phyloP scores from a whole-genome alignment of 2,888 invertebrate genomes.

The Hermodice carunculata region DNA sequence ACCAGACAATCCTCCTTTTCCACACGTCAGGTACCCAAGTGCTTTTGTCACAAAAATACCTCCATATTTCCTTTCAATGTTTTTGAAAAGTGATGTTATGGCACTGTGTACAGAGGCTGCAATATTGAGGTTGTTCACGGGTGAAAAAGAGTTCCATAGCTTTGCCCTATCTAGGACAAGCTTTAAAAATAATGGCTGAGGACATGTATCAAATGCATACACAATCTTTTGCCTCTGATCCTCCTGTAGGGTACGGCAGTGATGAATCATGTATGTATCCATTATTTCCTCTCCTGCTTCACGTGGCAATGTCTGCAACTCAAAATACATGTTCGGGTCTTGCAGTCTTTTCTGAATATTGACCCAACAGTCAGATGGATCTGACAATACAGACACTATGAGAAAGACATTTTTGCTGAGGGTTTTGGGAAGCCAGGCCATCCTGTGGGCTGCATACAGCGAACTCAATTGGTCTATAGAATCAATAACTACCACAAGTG shows the following conservation, averaged over 20 bases:
- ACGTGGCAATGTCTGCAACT: constrained; percentile 25
- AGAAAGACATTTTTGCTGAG: constrained; percentile 32
- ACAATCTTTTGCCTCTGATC: constrained; percentile 32
- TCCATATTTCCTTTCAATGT: constrained; percentile 41
- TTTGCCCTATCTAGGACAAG: constrained; percentile 38
- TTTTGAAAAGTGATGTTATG: constrained; percentile 37
- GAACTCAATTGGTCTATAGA: constrained; percentile 39
- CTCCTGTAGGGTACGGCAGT: constrained; percentile 19
- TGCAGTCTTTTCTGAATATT: constrained; percentile 15
- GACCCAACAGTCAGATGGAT: constrained; percentile 12
- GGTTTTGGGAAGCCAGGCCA: constrained; percentile 37
- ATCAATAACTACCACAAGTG: constrained; percentile 38
- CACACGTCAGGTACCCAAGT: constrained; percentile 43
- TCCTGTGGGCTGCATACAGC: constrained; percentile 24
- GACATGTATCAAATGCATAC: constrained; percentile 23
- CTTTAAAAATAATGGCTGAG: constrained; percentile 45
- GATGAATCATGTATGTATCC: constrained; percentile 13
- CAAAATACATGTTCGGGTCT: constrained; percentile 12
- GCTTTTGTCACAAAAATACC: constrained; percentile 33
- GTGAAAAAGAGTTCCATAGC: constrained; percentile 39
- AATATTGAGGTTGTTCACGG: constrained; percentile 10
- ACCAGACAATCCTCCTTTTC: constrained; percentile 36
- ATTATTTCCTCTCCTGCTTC: constrained; percentile 31
- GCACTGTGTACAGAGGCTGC: constrained; percentile 30
- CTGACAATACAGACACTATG: constrained; percentile 34